phyloP scores from a whole-genome alignment of 2,888 invertebrate species.

The Eulithis prunata region DNA sequence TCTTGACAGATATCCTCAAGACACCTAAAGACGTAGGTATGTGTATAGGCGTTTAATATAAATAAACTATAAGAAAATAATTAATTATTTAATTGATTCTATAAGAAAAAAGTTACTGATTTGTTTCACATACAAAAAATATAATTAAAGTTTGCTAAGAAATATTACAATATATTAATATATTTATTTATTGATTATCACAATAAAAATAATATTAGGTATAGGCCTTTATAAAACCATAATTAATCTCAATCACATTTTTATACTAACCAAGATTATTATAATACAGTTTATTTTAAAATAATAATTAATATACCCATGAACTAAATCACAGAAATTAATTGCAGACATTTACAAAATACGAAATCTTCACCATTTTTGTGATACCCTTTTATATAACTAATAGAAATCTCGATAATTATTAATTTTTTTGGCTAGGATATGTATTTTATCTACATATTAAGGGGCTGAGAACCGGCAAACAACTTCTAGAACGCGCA shows the following conservation, averaged over 20 bases:
- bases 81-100: too few species aligned
- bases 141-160: slow-evolving; percentile 9
- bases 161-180: slow-evolving; percentile 23
- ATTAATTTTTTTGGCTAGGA: background rate
- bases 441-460: background rate
- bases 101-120: too few species aligned
- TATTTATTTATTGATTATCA: slow-evolving; percentile 54
- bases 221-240: slow-evolving; percentile 53
- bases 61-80: too few species aligned
- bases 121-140: background rate
- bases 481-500: too few species aligned
- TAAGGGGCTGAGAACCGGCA: background rate
- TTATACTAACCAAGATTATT: slow-evolving; percentile 38
- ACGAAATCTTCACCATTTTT: slow-evolving; percentile 4
- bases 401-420: too few species aligned
- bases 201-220: slow-evolving; percentile 38
- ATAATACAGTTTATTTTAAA: slow-evolving; percentile 28
- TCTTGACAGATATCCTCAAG: too few species aligned
- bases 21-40: background rate
- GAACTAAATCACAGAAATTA: slow-evolving; percentile 28
- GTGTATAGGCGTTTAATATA: too few species aligned
- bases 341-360: slow-evolving; percentile 8
- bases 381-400: too few species aligned
- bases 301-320: slow-evolving; percentile 27
- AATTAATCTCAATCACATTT: slow-evolving; percentile 43